These are phyloP conservation scores for Stenopsyche tienmushanensis DNA, from an alignment of 1,140 invertebrate species.

Conservation along the genomic window DNA sequence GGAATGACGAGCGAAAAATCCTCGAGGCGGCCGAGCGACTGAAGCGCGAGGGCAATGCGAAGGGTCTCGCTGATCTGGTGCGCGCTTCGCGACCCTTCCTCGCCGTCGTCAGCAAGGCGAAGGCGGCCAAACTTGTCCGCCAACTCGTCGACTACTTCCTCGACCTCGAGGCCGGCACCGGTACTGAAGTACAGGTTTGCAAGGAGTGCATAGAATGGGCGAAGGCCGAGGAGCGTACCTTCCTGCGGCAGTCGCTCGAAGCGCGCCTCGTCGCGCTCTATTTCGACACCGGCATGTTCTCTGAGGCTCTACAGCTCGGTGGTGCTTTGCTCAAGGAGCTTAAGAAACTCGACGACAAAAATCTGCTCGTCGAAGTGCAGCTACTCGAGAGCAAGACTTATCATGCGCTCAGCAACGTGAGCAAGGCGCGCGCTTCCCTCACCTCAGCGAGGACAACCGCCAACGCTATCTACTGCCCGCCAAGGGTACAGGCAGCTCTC, in stretches of 20 bases:
- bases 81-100: constrained; percentile 93
- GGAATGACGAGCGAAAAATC: constrained; percentile 85
- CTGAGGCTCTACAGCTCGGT: constrained; percentile 81
- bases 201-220: constrained; percentile 99
- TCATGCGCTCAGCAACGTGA: constrained; percentile 94
- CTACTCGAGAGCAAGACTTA: constrained; percentile 98
- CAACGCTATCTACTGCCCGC: constrained; percentile 98
- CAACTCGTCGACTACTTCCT: constrained; percentile 96
- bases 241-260: constrained; percentile 94
- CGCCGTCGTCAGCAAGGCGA: constrained; percentile 94
- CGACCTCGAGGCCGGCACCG: constrained; percentile 92
- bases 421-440: constrained; percentile 94
- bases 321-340: constrained; percentile 88
- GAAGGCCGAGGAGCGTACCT: constrained; percentile 94
- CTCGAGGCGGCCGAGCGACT: constrained; percentile 86
- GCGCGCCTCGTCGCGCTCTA: constrained; percentile 90
- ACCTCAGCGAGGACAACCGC: constrained; percentile 98
- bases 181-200: constrained; percentile 86
- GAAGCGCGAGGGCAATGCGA: constrained; percentile 89
- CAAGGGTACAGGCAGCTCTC: constrained; percentile 94
- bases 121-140: constrained; percentile 96
- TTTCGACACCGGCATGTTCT: constrained; percentile 89
- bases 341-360: constrained; percentile 99
- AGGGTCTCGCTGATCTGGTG: constrained; percentile 91
- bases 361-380: constrained; percentile 95